Base-by-base conservation (phyloP, 2,888 invertebrate species). In the Erebia aethiops region DNA sequence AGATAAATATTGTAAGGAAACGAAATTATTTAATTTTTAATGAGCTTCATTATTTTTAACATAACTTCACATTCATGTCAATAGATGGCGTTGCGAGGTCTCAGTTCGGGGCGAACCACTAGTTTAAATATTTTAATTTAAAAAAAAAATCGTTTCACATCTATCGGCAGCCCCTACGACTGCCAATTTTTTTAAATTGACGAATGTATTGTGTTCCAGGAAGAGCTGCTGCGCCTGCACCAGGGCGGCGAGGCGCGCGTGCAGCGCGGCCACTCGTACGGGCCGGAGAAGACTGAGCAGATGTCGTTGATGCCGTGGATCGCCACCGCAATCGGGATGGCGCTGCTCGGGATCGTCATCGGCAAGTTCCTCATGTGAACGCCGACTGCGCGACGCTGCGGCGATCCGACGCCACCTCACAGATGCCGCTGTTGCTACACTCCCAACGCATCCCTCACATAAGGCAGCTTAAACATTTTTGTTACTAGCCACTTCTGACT, bases 291-390 rank as follows among this genome's bases (percentile, higher is more conserved):
- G 84, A 93, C 87, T 79, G 94, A 94, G 78, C 94, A 94, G 83
- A 82, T 89, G 74, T 92, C 93, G 76, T 88, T 95, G 77, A 94
- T 95, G 92, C 94, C 95, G 76, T 95, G 95, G 92, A 89, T 97
- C 79, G 95, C 94, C 79, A 89, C 95, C 79, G 95, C 96, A 77
- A 86, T 97, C 81, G 94, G 94, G 81, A 95, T 96, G 91, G 95
- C 95, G 78, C 86, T 97, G 77, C 87, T 97, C 85, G 96, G 97
- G 86, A 94, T 97, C 85, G 93, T 97, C 87, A 93, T 97, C 88
- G 97, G 97, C 87, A 97, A 97, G 93, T 96, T 96, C 93, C 91
- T 96, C 91, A 96, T 97, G 94, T 97, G 96, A 97, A 95, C 94
- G 85, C 64, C 73, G 35, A 35, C 5, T 5, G n/a, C 58, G 35